These are phyloP conservation scores for Scaptomyza hsui DNA, from an alignment of 1,140 invertebrate genomes.

Conservation along the genomic window DNA sequence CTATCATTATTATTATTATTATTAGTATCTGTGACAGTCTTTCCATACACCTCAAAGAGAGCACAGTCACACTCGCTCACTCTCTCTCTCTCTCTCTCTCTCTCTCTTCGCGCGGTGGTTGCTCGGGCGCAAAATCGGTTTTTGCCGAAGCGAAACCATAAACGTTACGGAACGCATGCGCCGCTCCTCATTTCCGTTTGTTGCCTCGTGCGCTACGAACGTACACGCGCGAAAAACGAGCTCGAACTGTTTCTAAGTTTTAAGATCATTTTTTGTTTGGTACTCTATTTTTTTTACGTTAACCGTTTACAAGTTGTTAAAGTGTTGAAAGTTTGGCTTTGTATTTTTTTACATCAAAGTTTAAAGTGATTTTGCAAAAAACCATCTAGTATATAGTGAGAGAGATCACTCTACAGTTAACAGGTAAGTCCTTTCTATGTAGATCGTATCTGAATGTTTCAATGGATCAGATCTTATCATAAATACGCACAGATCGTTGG, in stretches of 20 bases:
- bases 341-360: too few species aligned
- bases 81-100: not conserved
- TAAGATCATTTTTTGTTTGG: not conserved
- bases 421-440: constrained; percentile 25
- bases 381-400: not conserved
- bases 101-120: constrained; percentile 24
- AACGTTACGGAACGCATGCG: constrained; percentile 20
- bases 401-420: constrained; percentile 12
- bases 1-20: constrained; percentile 11
- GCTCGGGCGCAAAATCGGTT: constrained; percentile 15
- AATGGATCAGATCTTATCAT: constrained; percentile 4
- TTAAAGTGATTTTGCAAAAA: constrained; percentile 30
- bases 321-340: not conserved
- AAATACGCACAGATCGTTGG: not conserved
- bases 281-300: constrained; percentile 18
- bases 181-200: constrained; percentile 69
- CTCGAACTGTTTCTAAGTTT: not conserved
- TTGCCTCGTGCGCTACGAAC: constrained; percentile 63
- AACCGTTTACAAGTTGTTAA: not conserved
- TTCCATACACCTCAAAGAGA: not conserved
- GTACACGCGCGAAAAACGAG: constrained; percentile 21
- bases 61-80: not conserved
- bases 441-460: constrained; percentile 3
- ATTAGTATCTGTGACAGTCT: constrained; percentile 13
- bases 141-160: constrained; percentile 37